A percentile compares a stretch with the other conserved stretches of the same genome.
Evolutionary conservation across 2,113 vertebrate species (phyloP).

Genomic region (Gulo gulo): DNA sequence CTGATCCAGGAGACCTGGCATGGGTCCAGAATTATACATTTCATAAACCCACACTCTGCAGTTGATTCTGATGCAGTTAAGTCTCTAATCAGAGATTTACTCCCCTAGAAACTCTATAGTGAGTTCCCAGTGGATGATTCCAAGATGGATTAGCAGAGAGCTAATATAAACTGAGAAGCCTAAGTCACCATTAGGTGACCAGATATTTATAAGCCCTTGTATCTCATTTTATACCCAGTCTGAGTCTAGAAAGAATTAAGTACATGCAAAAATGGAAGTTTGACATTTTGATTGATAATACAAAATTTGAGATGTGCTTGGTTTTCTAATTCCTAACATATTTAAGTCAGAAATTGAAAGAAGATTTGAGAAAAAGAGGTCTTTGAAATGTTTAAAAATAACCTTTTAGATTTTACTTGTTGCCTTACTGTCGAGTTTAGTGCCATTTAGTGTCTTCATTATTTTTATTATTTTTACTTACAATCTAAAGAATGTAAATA

Average conservation of each 20-base stretch:
- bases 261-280: not conserved
- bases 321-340: not conserved
- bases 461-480: not conserved
- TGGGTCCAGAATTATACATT: not conserved
- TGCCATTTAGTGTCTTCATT: not conserved
- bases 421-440: conserved; percentile 1
- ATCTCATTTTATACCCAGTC: not conserved
- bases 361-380: not conserved
- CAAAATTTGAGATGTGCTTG: not conserved
- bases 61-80: not conserved
- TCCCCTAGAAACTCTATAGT: not conserved
- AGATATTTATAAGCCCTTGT: not conserved
- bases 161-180: no score
- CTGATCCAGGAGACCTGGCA: not conserved
- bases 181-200: not conserved
- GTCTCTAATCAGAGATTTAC: no score
- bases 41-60: not conserved
- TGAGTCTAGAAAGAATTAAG: not conserved
- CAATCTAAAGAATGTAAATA: not conserved
- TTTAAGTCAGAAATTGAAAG: not conserved
- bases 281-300: not conserved
- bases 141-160: not conserved
- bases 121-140: fast-evolving
- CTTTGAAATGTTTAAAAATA: not conserved
- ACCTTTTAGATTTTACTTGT: not conserved